phyloP scores from a whole-genome alignment of 2,888 invertebrate genomes.

The Mayetiola destructor region DNA sequence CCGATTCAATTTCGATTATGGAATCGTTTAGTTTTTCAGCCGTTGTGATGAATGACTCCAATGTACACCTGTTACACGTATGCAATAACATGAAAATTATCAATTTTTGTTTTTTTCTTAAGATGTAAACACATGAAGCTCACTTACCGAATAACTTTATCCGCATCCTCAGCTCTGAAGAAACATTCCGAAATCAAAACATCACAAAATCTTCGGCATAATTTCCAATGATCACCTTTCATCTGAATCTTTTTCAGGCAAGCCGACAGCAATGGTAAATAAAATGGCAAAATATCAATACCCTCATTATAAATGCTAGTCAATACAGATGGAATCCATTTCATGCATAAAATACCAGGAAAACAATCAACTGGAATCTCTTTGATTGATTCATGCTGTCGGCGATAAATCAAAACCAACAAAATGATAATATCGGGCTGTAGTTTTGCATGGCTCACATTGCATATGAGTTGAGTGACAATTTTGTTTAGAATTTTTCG shows the following conservation, averaged over 20 bases:
- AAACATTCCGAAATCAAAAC: conserved; percentile 45
- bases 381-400: conserved; percentile 39
- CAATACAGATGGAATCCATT: conserved; percentile 39
- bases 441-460: conserved; percentile 40
- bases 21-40: conserved; percentile 17
- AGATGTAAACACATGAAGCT: not conserved
- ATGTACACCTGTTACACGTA: conserved; percentile 34
- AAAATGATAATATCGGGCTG: conserved; percentile 48
- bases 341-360: conserved; percentile 29
- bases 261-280: conserved; percentile 41
- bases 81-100: not conserved
- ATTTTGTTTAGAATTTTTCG: conserved; percentile 37
- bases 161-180: conserved; percentile 41
- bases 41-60: conserved; percentile 31
- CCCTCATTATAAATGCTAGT: conserved; percentile 41
- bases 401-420: conserved; percentile 54
- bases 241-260: conserved; percentile 39
- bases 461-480: conserved; percentile 41
- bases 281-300: conserved; percentile 42
- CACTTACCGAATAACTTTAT: conserved; percentile 43
- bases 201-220: conserved; percentile 41
- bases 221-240: conserved; percentile 36
- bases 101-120: not conserved
- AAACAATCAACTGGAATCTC: conserved; percentile 41
- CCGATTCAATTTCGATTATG: conserved; percentile 23